Base-by-base conservation (phyloP, 2,888 invertebrate genomes). In the Scrobipalpa costella region DNA sequence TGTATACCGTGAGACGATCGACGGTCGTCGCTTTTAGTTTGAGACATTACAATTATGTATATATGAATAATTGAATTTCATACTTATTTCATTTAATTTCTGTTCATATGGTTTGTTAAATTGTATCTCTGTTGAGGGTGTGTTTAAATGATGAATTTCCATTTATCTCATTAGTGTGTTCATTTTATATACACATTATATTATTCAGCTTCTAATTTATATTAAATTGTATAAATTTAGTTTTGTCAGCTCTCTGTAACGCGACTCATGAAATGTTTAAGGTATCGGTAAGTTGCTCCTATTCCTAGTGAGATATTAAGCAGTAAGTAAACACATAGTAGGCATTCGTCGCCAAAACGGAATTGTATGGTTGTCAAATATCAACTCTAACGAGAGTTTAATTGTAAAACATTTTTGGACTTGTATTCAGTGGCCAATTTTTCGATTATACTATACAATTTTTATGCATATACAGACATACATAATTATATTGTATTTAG, bases 191-290 rank as follows among this genome's bases (percentile, higher is more conserved):
- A 6, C 75, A 74, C 70, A 75, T 69, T 27, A 27, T 27, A 27
- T 27, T 27, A 27, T 27, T 27, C 27, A 76, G 79, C 77, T 78
- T 68, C 70, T 83, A 81, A 79, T 85, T 84, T 82, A 83, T 84
- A 77, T 81, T 86, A 84, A 86, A 85, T 88, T 88, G 87, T 89
- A 87, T 83, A 88, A 88, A 88, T 83, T 85, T 85, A 84, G 82
- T 79, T n/a, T 83, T 72, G 73, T 80, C 78, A 76, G 85, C 86
- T 89, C 88, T 89, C 85, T 85, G 71, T 79, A 80, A 82, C 78
- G 74, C 79, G 79, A 78, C 75, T 80, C 75, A 72, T 80, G 68
- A 75, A 77, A 73, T 75, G n/a, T 75, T 68, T 70, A 70, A 69
- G 66, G 61, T 69, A 72, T 71, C 65, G 65, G 63, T 72, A 71